A percentile compares a stretch with the other conserved stretches of the same genome.
These are phyloP conservation scores for Brachyptera risi DNA, from an alignment of 2,888 invertebrate genomes.

Conservation along the genomic window DNA sequence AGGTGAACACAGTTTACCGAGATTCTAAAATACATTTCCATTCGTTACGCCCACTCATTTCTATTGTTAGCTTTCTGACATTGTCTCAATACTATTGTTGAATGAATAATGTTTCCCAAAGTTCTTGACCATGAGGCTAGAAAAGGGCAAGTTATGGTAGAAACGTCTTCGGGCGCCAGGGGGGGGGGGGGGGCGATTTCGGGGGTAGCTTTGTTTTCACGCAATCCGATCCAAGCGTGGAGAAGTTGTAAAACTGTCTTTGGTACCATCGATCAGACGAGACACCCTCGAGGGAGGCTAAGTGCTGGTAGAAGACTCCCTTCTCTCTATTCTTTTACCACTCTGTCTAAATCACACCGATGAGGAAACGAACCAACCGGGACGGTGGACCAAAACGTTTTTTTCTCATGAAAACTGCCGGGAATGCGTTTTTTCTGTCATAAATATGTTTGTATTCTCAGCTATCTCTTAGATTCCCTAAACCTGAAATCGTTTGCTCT, in stretches of 20 bases:
- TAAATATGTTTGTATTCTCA: no score
- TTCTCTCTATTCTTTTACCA: not conserved
- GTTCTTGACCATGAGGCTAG: not conserved
- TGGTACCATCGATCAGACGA: conserved; percentile 3
- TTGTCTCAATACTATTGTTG: not conserved
- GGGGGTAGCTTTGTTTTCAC: conserved; percentile 3
- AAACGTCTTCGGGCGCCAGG: not conserved
- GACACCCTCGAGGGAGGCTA: not conserved
- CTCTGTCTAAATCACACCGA: not conserved
- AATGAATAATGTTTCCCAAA: not conserved
- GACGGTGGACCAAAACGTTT: not conserved
- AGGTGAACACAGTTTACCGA: not conserved
- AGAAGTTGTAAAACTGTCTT: conserved; percentile 10
- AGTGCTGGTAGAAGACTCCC: not conserved
- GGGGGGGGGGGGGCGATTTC: not conserved
- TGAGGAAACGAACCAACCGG: not conserved
- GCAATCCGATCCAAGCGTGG: conserved; percentile 1
- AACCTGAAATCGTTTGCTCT: no score
- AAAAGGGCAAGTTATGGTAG: not conserved
- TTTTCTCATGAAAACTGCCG: not conserved
- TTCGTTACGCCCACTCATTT: no score
- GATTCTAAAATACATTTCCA: not conserved
- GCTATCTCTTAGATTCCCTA: no score
- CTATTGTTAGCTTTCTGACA: not conserved
- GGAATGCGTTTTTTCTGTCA: not conserved